Base-by-base conservation (phyloP, 1,140 invertebrate species). In the Bombus impatiens region DNA sequence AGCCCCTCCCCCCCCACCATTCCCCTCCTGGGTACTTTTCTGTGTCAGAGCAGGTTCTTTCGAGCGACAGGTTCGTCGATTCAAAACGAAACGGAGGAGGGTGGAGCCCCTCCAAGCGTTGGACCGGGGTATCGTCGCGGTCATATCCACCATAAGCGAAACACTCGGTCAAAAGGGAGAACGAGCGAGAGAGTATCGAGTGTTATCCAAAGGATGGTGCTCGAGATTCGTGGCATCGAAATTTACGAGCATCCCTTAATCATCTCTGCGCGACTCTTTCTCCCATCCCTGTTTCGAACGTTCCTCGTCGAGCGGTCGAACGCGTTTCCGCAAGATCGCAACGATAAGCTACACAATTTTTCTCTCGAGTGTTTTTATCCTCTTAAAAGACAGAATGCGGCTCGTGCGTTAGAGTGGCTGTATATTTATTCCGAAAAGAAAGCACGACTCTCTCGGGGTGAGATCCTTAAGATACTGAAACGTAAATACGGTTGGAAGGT, bases 11-110 rank as follows among this genome's bases (percentile, higher is more conserved):
- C 4, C 37, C 15, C 35, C 18, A 1, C 28, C 1, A 15, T 13
- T 22, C 18, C 15, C 25, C 5, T 28, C 13, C 10, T 10, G 32
- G 18, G 28, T 78, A 86, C 82, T 86, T 82, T 82, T 78, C 72
- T 62, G 35, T 79, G 76, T 40, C 70, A 76, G 47, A 67, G 62
- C 88, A 89, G 88, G 87, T 89, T 86, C 88, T 71, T 74, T 72
- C 78, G 75, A 67, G 37, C 83, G 83, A 85, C 83, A 85, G 83
- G 83, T 85, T 59, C 68, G 65, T 78, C 76, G 67, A 84, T 78
- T 32, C 40, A 40, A 65, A 78, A 79, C 28, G 78, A 15, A 67
- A 47, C 47, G 35, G 32, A 37, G n/a, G 28, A 72, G 78, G 74
- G 82, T 47, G 77, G 10, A 12, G 42, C 57, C 83, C 83, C 68